These are phyloP conservation scores for Craseonycteris thonglongyai DNA, from an alignment of 2,113 vertebrate species.

Conservation along the genomic window DNA sequence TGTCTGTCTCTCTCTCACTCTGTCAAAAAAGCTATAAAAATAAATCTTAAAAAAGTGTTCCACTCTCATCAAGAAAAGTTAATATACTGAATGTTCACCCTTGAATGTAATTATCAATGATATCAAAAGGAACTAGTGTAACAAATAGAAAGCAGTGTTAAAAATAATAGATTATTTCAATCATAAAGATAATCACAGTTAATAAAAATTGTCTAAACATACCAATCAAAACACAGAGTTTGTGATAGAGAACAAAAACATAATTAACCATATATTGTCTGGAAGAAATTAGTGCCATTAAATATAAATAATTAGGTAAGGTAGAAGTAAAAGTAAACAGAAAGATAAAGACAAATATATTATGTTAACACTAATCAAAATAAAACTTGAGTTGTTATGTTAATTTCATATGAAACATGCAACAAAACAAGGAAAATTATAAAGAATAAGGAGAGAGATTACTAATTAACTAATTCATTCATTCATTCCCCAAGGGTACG, in stretches of 20 bases:
- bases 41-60: accelerated
- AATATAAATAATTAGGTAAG: neutral
- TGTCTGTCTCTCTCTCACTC: too few species aligned
- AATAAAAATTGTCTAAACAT: neutral
- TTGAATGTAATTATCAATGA: neutral
- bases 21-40: too few species aligned
- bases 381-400: neutral
- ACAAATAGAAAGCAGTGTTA: neutral
- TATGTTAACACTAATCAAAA: neutral
- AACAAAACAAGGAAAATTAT: neutral
- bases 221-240: neutral
- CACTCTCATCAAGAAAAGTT: neutral
- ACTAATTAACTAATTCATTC: neutral
- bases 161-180: neutral
- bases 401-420: neutral
- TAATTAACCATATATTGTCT: neutral
- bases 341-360: neutral
- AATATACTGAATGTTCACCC: neutral
- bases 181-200: neutral
- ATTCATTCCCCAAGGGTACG: neutral
- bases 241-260: neutral
- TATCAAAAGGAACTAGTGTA: neutral
- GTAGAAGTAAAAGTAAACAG: neutral
- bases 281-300: neutral
- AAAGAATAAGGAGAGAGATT: neutral